These are phyloP conservation scores for Myathropa florea DNA, from an alignment of 2,888 invertebrate species.

Conservation along the genomic window DNA sequence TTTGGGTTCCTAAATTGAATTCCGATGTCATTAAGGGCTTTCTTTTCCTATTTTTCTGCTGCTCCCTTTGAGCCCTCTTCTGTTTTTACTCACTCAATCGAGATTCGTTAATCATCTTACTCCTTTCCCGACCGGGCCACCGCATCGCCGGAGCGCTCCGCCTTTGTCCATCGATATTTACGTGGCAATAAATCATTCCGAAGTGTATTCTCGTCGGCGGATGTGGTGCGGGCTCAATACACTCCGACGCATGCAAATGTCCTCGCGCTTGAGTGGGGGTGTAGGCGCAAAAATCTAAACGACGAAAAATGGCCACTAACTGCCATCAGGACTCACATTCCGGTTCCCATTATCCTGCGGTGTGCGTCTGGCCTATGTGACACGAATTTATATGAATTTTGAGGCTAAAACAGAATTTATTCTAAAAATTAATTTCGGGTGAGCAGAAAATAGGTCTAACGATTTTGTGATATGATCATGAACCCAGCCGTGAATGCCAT, in stretches of 20 bases:
- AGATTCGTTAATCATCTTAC: constrained; percentile 47
- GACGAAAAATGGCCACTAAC: constrained; percentile 27
- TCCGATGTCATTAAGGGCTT: constrained; percentile 14
- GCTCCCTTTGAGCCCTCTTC: neutral
- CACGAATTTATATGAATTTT: constrained; percentile 49
- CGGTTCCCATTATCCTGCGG: neutral
- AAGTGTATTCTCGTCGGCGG: neutral
- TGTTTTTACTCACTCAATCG: constrained; percentile 13
- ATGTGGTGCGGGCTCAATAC: neutral
- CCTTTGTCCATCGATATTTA: constrained; percentile 13
- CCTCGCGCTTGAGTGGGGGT: neutral
- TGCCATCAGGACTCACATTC: constrained; percentile 20
- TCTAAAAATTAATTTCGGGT: constrained; percentile 28
- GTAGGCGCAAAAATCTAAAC: neutral
- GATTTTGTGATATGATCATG: constrained; percentile 7
- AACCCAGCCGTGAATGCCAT: constrained; percentile 6
- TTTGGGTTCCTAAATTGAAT: constrained; percentile 31
- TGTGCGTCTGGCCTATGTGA: constrained; percentile 20
- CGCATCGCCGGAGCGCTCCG: neutral
- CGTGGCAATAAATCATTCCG: constrained; percentile 39
- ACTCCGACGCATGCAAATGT: neutral
- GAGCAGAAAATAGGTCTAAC: constrained; percentile 11
- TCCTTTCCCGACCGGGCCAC: neutral
- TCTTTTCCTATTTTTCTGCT: neutral
- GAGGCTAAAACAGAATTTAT: constrained; percentile 50